A percentile compares a stretch with the other conserved stretches of the same genome.
Evolutionary conservation across 1,140 invertebrate genomes (phyloP).

Genomic region (Solen grandis): DNA sequence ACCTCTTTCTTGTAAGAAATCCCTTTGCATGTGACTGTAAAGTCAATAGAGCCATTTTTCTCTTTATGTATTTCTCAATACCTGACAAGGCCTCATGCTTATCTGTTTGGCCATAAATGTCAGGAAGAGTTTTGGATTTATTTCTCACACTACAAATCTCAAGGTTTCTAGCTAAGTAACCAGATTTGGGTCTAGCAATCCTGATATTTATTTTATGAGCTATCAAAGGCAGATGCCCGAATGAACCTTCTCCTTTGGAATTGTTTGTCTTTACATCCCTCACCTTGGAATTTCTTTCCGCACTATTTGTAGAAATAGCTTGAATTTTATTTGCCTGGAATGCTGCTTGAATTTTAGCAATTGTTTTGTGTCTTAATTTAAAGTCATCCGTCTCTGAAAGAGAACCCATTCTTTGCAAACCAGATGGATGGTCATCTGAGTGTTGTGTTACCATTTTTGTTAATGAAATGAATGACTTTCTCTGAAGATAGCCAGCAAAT

Average conservation of each 20-base stretch:
- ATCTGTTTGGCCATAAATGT: not conserved
- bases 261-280: too few relatives aligned
- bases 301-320: not conserved
- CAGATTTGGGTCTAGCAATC: too few relatives aligned
- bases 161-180: too few relatives aligned
- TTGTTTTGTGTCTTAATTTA: conserved; percentile 44
- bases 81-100: not conserved
- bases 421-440: not conserved
- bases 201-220: too few relatives aligned
- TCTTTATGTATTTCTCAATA: conserved; percentile 41
- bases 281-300: too few relatives aligned
- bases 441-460: conserved; percentile 18
- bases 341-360: conserved; percentile 46
- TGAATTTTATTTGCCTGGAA: not conserved
- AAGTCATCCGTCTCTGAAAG: conserved; percentile 50
- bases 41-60: conserved; percentile 18
- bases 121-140: conserved; percentile 41
- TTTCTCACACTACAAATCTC: too few relatives aligned
- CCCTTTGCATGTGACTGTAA: conserved; percentile 33
- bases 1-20: conserved; percentile 21
- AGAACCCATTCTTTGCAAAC: conserved; percentile 41
- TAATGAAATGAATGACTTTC: conserved; percentile 42
- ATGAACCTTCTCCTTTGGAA: too few relatives aligned
- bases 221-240: too few relatives aligned
- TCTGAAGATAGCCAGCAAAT: conserved; percentile 43